phyloP scores from a whole-genome alignment of 1,140 invertebrate species.

The Tetranychus cinnabarinus region DNA sequence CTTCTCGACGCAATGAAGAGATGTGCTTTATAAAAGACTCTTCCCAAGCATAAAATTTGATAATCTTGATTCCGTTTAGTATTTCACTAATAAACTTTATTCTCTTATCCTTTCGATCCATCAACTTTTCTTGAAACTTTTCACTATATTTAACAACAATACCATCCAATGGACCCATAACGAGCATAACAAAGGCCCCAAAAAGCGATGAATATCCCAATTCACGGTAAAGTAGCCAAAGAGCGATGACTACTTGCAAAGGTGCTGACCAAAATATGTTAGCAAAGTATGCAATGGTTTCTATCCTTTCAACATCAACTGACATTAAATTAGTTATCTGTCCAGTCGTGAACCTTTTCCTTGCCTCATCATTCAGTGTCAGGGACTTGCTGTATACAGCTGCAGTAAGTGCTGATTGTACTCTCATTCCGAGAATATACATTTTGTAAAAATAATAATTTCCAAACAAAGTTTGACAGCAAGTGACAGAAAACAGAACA shows the following conservation, averaged over 20 bases:
- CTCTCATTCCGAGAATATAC: constrained; percentile 18
- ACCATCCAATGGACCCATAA: constrained; percentile 26
- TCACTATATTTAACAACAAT: constrained; percentile 21
- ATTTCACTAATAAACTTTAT: constrained; percentile 22
- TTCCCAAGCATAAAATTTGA: constrained; percentile 17
- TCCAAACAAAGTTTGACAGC: background rate
- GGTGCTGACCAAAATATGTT: constrained; percentile 19
- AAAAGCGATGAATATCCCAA: constrained; percentile 58
- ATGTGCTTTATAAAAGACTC: constrained; percentile 13
- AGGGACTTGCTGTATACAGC: constrained; percentile 22
- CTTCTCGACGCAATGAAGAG: background rate
- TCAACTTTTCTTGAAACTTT: constrained; percentile 22
- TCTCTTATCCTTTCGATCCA: constrained; percentile 20
- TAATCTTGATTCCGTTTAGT: constrained; percentile 19
- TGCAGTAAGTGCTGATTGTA: constrained; percentile 17
- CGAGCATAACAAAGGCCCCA: constrained; percentile 68
- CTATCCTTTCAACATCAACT: constrained; percentile 20
- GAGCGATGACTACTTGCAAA: constrained; percentile 19
- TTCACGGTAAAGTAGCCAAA: constrained; percentile 23
- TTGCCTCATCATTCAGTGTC: constrained; percentile 23
- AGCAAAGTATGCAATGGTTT: constrained; percentile 12
- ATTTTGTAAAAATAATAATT: constrained; percentile 30
- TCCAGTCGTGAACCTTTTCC: constrained; percentile 29
- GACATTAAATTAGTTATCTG: constrained; percentile 35
- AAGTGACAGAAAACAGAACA: background rate